Conservation (phyloP, 1,140 invertebrate species). For the Camponotus pennsylvanicus region DNA sequence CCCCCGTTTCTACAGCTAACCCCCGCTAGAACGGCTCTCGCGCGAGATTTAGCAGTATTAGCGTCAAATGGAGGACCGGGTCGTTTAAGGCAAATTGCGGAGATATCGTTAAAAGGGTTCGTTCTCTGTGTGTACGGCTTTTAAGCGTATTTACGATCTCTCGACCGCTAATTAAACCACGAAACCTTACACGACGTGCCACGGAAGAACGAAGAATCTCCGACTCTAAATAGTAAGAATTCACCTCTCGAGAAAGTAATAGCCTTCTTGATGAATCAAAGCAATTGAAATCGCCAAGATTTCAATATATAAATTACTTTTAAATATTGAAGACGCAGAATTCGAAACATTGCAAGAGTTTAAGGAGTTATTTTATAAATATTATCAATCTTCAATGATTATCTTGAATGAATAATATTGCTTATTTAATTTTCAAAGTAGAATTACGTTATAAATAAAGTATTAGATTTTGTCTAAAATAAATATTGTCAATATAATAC, state of each 20-base stretch:
- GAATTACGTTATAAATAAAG: not conserved
- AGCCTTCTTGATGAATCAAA: conserved; percentile 33
- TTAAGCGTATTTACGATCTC: conserved; percentile 71
- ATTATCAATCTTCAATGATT: conserved; percentile 8
- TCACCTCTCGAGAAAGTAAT: conserved; percentile 38
- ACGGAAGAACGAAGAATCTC: conserved; percentile 29
- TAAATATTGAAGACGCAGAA: not conserved
- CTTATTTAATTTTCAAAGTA: conserved; percentile 5
- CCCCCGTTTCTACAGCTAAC: conserved; percentile 18
- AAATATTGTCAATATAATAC: not conserved
- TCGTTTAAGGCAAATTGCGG: conserved; percentile 70
- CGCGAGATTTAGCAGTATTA: conserved; percentile 75
- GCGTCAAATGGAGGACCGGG: conserved; percentile 63
- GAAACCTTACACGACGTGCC: conserved; percentile 20
- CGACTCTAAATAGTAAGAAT: conserved; percentile 35
- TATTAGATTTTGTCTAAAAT: not conserved
- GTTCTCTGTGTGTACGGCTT: conserved; percentile 45
- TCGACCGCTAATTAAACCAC: conserved; percentile 66
- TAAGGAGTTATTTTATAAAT: conserved; percentile 6
- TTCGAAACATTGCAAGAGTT: not conserved
- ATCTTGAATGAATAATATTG: not conserved
- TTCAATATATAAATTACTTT: conserved; percentile 36
- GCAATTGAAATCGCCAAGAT: conserved; percentile 22
- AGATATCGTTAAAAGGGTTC: conserved; percentile 71
- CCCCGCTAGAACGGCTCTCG: conserved; percentile 48